A percentile compares a stretch with the other conserved stretches of the same genome.
phyloP scores from a whole-genome alignment of 1,140 invertebrate species.

The Scylla paramamosain region DNA sequence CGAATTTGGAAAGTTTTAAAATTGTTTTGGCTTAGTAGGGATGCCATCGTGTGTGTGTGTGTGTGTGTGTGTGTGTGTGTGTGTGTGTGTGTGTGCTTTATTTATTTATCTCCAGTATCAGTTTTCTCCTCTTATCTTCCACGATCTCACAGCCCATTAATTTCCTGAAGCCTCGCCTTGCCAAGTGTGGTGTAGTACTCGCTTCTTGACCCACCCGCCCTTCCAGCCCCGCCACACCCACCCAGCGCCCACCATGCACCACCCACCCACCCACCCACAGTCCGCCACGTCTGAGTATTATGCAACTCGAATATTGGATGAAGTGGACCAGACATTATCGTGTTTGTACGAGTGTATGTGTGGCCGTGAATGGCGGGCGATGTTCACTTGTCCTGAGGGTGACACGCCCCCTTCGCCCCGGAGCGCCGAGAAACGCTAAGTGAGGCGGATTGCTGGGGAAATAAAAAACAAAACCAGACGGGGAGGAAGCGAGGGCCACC shows the following conservation, averaged over 20 bases:
- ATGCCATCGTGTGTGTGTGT: too few species aligned
- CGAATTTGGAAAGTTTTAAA: too few species aligned
- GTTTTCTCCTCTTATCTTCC: not conserved
- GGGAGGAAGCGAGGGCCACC: not conserved
- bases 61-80: too few species aligned
- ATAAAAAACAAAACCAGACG: not conserved
- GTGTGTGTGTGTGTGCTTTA: too few species aligned
- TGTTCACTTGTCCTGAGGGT: not conserved
- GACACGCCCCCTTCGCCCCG: not conserved
- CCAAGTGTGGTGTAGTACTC: not conserved
- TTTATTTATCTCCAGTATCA: not conserved
- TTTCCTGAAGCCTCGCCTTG: not conserved
- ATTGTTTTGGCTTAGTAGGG: too few species aligned
- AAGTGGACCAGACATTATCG: not conserved
- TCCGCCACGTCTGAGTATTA: not conserved
- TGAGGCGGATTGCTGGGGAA: not conserved
- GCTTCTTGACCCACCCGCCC: not conserved
- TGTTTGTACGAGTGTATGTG: not conserved
- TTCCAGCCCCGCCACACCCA: not conserved
- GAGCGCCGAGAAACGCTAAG: constrained; percentile 16
- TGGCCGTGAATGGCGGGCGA: not conserved
- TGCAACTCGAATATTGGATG: not conserved
- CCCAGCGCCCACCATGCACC: not conserved
- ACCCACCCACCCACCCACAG: not conserved
- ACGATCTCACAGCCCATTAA: not conserved